Base-by-base conservation (phyloP, 1,140 invertebrate species). In the Homalodisca vitripennis region DNA sequence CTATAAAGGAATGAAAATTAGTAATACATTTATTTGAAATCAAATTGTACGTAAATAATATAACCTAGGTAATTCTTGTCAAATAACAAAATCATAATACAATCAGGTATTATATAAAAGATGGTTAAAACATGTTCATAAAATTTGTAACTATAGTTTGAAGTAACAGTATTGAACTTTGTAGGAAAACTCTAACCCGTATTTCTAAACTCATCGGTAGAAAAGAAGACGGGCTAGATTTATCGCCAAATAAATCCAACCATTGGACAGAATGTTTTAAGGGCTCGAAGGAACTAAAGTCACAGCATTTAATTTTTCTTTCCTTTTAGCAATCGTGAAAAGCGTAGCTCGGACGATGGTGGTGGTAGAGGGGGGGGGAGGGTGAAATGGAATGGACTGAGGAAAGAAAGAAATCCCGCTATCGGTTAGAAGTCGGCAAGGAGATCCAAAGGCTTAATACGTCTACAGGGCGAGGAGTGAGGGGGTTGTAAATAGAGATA, bases 271-370 rank as follows among this genome's bases (percentile, higher is more conserved):
- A 60, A 60, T 60, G 55, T 30, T 60, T 60, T 60, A 60, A 60
- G 27, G 24, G 22, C 27, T 30, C 27, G 55, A 60, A 22, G 48
- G 55, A 60, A 26, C 55, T 60, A 29, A 60, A 60, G 55, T 60
- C 55, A 60, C 55, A 60, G 55, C 55, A 60, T 60, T 60, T 60
- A 60, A 60, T 60, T 60, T 60, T 60, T 60, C 55, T 60, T 60
- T 60, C 55, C 55, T 60, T 60, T 60, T 60, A 60, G 26, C 55
- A 13, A 41, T 41, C 34, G 6, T 6, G 17, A 41, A 24, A 26
- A 22, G 27, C 55, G n/a, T n/a, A n/a, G n/a, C n/a, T n/a, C n/a
- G n/a, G n/a, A n/a, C n/a, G n/a, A n/a, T n/a, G n/a, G 13, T 26
- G 14, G 55, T 60, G 55, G 34, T 6, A 17, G 34, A 41, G 34